Evolutionary conservation across 1,140 invertebrate genomes (phyloP), one percentile per base, ranked within the genome.

Genomic region (Acyrthosiphon pisum): DNA sequence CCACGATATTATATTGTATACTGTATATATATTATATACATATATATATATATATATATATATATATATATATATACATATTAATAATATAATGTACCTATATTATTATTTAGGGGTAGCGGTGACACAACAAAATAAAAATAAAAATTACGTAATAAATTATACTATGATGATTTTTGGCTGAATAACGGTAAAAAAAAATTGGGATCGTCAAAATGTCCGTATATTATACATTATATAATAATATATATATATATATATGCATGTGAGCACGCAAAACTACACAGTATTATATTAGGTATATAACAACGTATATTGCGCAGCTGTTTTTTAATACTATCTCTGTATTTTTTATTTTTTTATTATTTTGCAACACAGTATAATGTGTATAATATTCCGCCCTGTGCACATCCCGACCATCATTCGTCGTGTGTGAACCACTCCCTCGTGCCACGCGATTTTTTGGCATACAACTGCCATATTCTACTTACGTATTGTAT

Each of bases 351-450:
- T 48, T 91, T 91, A 3, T 91, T 81, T 53, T n/a, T 48, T 91
- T 76, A 76, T 76, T 76, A 76, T 83, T 93, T 56, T 84, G 44
- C 81, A 37, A 41, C 81, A 30, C 26, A 60, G 30, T 68, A n/a
- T n/a, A 76, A 76, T 41, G 9, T 26, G 11, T 37, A 60, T 41
- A 35, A 86, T 93, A 86, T 84, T 84, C 90, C 60, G 90, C 90
- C 68, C 76, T n/a, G 44, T 83, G 91, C 35, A 76, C 91, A 37
- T 93, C 91, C 91, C 91, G 30, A 90, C n/a, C 46, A 83, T 84
- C 60, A 83, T 93, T 93, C 91, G 91, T 93, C 50, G 91, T 93
- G 91, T 93, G 91, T 84, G 91, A 93, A 93, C 91, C 90, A 92
- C 90, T 92, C 90, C 91, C 91, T 93, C 91, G 81, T 14, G 81